Conservation (phyloP, 2,113 vertebrate species). For the Myocastor coypus region DNA sequence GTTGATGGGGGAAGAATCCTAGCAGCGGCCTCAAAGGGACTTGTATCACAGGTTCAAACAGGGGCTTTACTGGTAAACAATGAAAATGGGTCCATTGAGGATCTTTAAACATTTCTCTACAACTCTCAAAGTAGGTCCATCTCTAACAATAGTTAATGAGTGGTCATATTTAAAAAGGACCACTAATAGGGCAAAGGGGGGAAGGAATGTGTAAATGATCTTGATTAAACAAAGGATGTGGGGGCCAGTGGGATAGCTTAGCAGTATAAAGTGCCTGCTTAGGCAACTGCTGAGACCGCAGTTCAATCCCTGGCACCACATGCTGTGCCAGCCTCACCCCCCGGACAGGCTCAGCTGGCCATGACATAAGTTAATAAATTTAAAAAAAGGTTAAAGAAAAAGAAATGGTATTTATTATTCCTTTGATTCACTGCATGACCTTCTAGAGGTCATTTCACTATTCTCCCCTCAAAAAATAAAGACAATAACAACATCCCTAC, state of each 20-base stretch:
- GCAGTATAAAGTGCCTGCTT: no score
- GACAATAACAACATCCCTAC: no score
- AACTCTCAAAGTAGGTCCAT: slow-evolving; percentile 19
- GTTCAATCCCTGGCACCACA: no score
- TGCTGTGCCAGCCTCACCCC: no score
- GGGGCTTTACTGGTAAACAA: slow-evolving; percentile 30
- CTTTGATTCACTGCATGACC: slow-evolving; percentile 35
- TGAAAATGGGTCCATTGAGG: not conserved
- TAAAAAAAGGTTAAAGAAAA: no score
- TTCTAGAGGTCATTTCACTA: slow-evolving; percentile 5
- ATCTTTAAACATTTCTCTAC: slow-evolving; percentile 19
- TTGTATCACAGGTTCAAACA: slow-evolving; percentile 36
- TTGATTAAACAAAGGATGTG: no score
- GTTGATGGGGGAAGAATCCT: not conserved
- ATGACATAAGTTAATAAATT: no score
- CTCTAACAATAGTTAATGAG: not conserved
- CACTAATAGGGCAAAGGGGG: not conserved
- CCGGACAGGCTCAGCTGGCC: no score
- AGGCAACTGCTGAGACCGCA: no score
- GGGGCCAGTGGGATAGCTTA: no score
- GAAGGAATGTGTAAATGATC: not conserved
- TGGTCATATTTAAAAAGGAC: slow-evolving; percentile 13
- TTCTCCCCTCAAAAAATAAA: not conserved
- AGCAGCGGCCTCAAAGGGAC: not conserved
- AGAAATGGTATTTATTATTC: slow-evolving; percentile 42